Evolutionary conservation across 2,797 vertebrate species (phyloP), one percentile per base, ranked within the genome.

Genomic region (Danio tinwini): DNA sequence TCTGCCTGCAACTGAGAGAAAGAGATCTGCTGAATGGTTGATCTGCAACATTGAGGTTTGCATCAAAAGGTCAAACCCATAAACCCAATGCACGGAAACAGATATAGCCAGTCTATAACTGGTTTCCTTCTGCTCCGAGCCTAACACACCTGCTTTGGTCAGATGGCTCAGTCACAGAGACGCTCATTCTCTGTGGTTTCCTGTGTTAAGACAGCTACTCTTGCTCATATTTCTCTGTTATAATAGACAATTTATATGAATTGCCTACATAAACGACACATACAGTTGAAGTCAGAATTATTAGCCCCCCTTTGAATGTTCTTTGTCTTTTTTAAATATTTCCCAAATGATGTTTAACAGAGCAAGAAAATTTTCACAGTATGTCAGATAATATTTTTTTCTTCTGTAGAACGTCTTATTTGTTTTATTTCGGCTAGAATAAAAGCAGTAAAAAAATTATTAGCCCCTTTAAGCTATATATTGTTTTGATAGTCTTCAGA

Each of bases 161-260:
- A 68, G 29, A 29, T 76, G 55, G 56, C 45, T 52, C 40, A 56
- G 67, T 53, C 29, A 74, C 62, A 49, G 61, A 52, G 29, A 75
- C 74, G 68, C 29, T 77, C n/a, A 53, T 21, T 45, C 19, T 39
- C 53, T 83, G 85, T 84, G 83, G 85, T 86, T 86, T 86, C 86
- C 85, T 86, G 85, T 79, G 67, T 40, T 72, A 71, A 82, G 47
- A 40, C 65, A 72, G 73, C 47, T 81, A 10, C 12, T 29, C 50
- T 14, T 5, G 10, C 39, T 40, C 16, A 44, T 58, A 16, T 49
- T 68, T 67, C 56, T 49, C 55, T 0, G 21, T 44, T 74, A 56
- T 40, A 58, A 42, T 49, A 75, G 56, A 6, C 67, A 6, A 5
- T 70, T 55, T 40, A 19, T 6, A 42, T 55, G 11, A 16, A 55